Evolutionary conservation across 2,797 vertebrate species (phyloP), one percentile per base, ranked within the genome.

Genomic region (Percopsis omiscomaycus): DNA sequence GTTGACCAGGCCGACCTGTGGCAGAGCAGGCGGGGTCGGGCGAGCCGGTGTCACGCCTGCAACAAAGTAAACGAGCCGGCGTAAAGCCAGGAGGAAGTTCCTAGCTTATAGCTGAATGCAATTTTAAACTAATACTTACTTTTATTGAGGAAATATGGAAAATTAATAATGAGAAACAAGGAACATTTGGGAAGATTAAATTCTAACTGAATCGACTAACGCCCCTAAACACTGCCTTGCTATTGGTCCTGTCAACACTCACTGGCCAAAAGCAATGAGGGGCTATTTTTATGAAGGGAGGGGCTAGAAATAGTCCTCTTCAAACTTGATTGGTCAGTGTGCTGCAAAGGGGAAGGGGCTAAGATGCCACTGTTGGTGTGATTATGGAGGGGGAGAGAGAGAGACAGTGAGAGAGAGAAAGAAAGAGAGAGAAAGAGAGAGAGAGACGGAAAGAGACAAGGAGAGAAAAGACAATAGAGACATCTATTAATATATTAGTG

Each of bases 31-130:
- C 45, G 98, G 93, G 68, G 95, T 88, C 5, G 96, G 96, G 32
- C 97, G 94, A 55, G 95, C 96, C 0, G 96, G 98, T n/a, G 97
- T 99, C 61, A 99, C 98, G 78, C 98, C 97, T 99, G 16, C 8
- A 14, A 56, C 29, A 22, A 14, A 55, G 68, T 55, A 5, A 22
- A 52, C 3, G 76, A 52, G 56, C 37, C 6, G 37, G 37, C 37
- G 27, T 6, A 42, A 63, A 44, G 16, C 14, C 37, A 42, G 37
- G 37, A 42, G 37, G 37, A 42, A 42, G 37, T 42, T 6, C 37
- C 37, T 42, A 42, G 37, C 37, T 42, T 42, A 42, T 42, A 42
- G 37, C 37, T 42, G 37, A 42, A 42, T 42, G 37, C 37, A 42
- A 42, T 49, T n/a, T 49, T 15, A n/a, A 49, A 49, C 48, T 49